Conservation (phyloP, 2,797 vertebrate species). For the Pachyuromys duprasi region DNA sequence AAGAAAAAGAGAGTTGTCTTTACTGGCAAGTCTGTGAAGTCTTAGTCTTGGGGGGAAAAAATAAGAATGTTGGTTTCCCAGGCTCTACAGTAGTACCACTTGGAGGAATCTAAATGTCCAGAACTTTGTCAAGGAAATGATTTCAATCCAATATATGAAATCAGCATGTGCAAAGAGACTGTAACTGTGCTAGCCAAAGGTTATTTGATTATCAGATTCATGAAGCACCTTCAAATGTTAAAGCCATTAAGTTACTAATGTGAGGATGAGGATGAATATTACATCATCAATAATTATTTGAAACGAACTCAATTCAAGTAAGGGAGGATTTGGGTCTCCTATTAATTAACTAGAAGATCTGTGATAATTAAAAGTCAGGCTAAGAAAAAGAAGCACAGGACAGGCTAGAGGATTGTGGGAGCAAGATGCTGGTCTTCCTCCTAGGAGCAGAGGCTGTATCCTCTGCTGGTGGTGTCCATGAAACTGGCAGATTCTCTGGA, state of each 20-base stretch:
- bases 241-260: conserved; percentile 54
- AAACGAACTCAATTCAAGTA: conserved; percentile 69
- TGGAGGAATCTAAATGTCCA: not conserved
- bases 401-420: not conserved
- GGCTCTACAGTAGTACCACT: not conserved
- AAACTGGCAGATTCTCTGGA: not conserved
- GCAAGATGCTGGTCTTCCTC: not conserved
- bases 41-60: not conserved
- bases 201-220: conserved; percentile 63
- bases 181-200: conserved; percentile 2
- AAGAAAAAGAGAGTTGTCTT: not conserved
- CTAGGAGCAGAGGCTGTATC: not conserved
- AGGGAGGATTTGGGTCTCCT: conserved; percentile 50
- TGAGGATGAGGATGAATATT: conserved; percentile 59
- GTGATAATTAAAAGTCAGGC: conserved; percentile 67
- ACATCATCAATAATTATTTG: conserved; percentile 63
- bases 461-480: not conserved
- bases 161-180: not conserved
- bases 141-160: not conserved
- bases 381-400: not conserved
- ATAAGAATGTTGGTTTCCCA: not conserved
- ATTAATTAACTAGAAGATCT: conserved; percentile 65
- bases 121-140: conserved; percentile 15
- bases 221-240: conserved; percentile 77
- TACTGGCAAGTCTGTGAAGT: not conserved